Evolutionary conservation across 2,113 vertebrate genomes (phyloP).

Genomic region (Hippocampus abdominalis): DNA sequence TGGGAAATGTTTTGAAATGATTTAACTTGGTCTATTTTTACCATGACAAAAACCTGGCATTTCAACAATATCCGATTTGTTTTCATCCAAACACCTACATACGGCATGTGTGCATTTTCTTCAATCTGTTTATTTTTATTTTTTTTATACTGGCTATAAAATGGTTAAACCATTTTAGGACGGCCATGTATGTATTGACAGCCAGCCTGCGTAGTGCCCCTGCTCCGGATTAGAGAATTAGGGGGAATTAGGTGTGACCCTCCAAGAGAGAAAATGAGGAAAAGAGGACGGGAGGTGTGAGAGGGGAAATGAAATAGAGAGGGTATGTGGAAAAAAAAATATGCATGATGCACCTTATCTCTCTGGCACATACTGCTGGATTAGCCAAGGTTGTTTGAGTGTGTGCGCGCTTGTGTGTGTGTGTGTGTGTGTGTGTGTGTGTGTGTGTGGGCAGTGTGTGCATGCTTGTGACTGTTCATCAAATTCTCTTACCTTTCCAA

Average conservation of each 20-base stretch:
- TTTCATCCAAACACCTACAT: background rate
- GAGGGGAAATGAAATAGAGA: constrained; percentile 25
- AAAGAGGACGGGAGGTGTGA: constrained; percentile 21
- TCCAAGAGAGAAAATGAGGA: constrained; percentile 38
- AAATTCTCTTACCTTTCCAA: constrained; percentile 53
- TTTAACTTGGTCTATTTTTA: too few relatives aligned
- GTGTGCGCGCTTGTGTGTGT: constrained; percentile 14
- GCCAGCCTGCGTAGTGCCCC: constrained; percentile 50
- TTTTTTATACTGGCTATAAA: constrained; percentile 29
- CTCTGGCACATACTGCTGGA: constrained; percentile 66
- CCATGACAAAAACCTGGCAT: too few relatives aligned
- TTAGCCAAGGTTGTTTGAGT: constrained; percentile 58
- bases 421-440: constrained; percentile 1
- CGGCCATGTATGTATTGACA: constrained; percentile 31
- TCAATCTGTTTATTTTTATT: constrained; percentile 20
- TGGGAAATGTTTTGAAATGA: too few relatives aligned
- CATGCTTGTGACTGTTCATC: constrained; percentile 35
- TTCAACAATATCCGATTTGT: too few relatives aligned
- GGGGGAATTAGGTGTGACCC: constrained; percentile 62
- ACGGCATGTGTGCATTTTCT: constrained; percentile 9
- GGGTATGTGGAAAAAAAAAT: constrained; percentile 48
- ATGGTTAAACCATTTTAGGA: constrained; percentile 13
- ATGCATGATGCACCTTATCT: constrained; percentile 68
- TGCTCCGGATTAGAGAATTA: constrained; percentile 66
- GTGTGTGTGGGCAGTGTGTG: constrained; percentile 5